phyloP scores from a whole-genome alignment of 64 coral and sea anemone genomes.

The Cladopsammia gracilis region DNA sequence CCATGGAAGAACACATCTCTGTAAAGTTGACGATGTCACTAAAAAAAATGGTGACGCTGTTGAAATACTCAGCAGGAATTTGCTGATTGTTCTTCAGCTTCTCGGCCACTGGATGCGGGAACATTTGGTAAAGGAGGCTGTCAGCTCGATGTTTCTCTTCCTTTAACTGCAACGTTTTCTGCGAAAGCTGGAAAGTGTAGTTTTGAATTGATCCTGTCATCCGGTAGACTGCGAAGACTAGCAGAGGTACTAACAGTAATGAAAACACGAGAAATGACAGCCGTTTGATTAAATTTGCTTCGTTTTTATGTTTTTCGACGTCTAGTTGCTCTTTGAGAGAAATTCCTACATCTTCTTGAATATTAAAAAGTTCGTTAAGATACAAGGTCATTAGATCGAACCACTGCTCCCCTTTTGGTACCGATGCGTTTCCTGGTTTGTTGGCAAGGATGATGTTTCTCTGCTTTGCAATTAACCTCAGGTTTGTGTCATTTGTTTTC shows the following conservation, averaged over 20 bases:
- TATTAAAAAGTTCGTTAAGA: constrained; percentile 36
- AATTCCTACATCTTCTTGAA: constrained; percentile 57
- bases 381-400: constrained; percentile 68
- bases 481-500: neutral
- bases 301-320: neutral
- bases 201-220: constrained; percentile 67
- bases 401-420: constrained; percentile 11
- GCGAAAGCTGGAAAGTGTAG: constrained; percentile 53
- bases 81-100: constrained; percentile 57
- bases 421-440: neutral
- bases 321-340: neutral
- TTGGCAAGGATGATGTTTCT: constrained; percentile 57
- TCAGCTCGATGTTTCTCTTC: constrained; percentile 70
- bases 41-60: constrained; percentile 78
- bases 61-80: constrained; percentile 63
- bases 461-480: neutral
- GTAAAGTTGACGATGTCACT: constrained; percentile 86
- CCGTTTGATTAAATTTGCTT: neutral
- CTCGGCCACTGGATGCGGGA: constrained; percentile 78
- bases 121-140: constrained; percentile 60
- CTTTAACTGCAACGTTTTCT: constrained; percentile 46
- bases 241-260: constrained; percentile 20
- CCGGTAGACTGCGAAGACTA: constrained; percentile 44
- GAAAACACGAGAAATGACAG: constrained; percentile 22
- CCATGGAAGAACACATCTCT: constrained; percentile 59